A percentile compares a stretch with the other conserved stretches of the same genome.
Conservation (phyloP, 23 tunicate species). For the Aplidium turbinatum region DNA sequence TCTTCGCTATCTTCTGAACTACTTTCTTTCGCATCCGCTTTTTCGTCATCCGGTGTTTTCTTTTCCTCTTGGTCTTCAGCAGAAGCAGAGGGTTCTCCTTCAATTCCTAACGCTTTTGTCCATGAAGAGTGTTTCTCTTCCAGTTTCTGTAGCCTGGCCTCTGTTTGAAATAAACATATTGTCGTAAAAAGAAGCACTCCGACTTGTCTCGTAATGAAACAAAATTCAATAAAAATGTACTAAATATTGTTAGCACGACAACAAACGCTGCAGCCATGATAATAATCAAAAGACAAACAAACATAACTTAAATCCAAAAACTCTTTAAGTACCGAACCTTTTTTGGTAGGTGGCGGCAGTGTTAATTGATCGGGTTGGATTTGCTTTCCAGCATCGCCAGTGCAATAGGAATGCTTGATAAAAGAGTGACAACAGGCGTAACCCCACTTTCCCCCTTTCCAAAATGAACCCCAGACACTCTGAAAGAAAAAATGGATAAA, state of each 20-base stretch:
- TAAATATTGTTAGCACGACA: too few species aligned
- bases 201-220: too few species aligned
- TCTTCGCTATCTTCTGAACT: conserved; percentile 26
- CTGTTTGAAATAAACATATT: not conserved
- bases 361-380: conserved; percentile 30
- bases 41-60: not conserved
- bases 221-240: too few species aligned
- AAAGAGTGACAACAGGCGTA: conserved; percentile 83
- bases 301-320: not conserved
- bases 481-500: not conserved
- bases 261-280: too few species aligned
- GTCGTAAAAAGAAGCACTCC: too few species aligned
- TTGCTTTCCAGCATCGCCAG: conserved; percentile 55
- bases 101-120: conserved; percentile 76
- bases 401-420: conserved; percentile 85
- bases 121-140: conserved; percentile 76
- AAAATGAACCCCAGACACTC: conserved; percentile 88
- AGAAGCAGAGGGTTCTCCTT: not conserved
- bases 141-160: conserved; percentile 38
- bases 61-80: not conserved
- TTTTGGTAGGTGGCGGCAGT: conserved; percentile 18
- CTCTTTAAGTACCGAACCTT: conserved; percentile 12
- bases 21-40: conserved; percentile 9
- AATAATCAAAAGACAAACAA: not conserved
- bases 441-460: conserved; percentile 86